phyloP scores from a whole-genome alignment of 2,888 invertebrate genomes.

The Nineta flava region DNA sequence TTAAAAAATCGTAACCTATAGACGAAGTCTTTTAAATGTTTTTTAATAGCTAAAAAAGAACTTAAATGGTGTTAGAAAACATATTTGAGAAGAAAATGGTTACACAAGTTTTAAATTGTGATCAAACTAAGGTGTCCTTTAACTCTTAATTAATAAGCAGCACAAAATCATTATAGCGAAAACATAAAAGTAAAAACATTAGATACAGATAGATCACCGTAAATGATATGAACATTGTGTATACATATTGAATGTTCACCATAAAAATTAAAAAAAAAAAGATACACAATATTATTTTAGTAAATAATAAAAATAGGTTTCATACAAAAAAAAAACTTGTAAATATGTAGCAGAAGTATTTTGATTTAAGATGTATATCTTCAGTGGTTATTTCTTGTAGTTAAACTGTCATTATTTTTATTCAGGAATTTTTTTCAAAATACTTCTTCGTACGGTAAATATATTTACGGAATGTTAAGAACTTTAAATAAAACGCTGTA shows the following conservation, averaged over 20 bases:
- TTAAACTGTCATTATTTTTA: not conserved
- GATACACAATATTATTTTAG: not conserved
- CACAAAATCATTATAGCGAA: conserved; percentile 15
- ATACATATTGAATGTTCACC: too few relatives aligned
- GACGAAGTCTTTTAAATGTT: too few relatives aligned
- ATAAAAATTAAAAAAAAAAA: too few relatives aligned
- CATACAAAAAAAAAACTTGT: not conserved
- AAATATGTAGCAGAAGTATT: too few relatives aligned
- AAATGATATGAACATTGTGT: too few relatives aligned
- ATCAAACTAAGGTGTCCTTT: conserved; percentile 27
- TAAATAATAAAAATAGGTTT: not conserved
- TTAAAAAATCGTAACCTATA: too few relatives aligned
- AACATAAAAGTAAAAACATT: too few relatives aligned
- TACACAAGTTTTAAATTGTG: conserved; percentile 23
- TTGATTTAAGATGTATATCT: not conserved
- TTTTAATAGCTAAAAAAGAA: too few relatives aligned
- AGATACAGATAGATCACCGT: too few relatives aligned
- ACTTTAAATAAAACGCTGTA: conserved; percentile 15
- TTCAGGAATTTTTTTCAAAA: not conserved
- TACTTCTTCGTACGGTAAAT: not conserved
- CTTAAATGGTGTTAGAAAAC: too few relatives aligned
- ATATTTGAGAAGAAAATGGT: conserved; percentile 14
- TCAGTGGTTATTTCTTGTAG: not conserved
- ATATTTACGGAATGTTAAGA: not conserved
- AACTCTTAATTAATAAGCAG: conserved; percentile 18